Percentiles rank a stretch among this genome's conserved stretches.
Evolutionary conservation across 2,113 vertebrate genomes (phyloP).

Genomic region (Xerus inauris): DNA sequence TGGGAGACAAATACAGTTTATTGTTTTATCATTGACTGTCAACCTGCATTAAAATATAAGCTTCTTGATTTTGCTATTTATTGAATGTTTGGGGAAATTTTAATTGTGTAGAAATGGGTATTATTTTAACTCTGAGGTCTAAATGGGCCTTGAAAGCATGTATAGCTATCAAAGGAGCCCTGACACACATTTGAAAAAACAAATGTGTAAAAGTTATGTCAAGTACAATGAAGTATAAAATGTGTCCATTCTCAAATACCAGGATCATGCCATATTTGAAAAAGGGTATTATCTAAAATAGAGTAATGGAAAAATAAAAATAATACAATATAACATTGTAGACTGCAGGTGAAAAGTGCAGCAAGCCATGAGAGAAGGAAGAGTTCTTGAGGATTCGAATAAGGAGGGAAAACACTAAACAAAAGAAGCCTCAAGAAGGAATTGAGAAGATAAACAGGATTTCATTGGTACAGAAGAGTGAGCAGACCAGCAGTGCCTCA

Average conservation of each 20-base stretch:
- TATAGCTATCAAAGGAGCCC: not conserved
- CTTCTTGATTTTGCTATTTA: not conserved
- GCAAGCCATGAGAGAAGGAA: not conserved
- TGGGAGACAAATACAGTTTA: slow-evolving; percentile 57
- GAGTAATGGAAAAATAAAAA: not conserved
- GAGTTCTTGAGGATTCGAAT: not conserved
- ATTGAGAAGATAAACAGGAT: not conserved
- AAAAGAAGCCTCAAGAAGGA: not conserved
- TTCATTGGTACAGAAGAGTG: not conserved
- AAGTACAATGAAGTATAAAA: not conserved
- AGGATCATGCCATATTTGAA: not conserved
- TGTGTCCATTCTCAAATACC: not conserved
- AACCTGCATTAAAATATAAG: not conserved
- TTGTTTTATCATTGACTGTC: not conserved
- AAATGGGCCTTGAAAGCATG: not conserved
- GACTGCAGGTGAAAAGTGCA: fast-evolving
- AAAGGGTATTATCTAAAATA: not conserved
- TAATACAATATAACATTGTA: not conserved
- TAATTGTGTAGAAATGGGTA: slow-evolving; percentile 31
- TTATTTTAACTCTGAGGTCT: not conserved
- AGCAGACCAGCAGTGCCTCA: not conserved
- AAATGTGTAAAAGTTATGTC: not conserved
- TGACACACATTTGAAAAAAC: not conserved
- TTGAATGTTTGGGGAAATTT: not conserved
- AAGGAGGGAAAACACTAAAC: not conserved